Conservation (phyloP, 2,888 invertebrate genomes). For the Imbricaverruca yamaguchii region DNA sequence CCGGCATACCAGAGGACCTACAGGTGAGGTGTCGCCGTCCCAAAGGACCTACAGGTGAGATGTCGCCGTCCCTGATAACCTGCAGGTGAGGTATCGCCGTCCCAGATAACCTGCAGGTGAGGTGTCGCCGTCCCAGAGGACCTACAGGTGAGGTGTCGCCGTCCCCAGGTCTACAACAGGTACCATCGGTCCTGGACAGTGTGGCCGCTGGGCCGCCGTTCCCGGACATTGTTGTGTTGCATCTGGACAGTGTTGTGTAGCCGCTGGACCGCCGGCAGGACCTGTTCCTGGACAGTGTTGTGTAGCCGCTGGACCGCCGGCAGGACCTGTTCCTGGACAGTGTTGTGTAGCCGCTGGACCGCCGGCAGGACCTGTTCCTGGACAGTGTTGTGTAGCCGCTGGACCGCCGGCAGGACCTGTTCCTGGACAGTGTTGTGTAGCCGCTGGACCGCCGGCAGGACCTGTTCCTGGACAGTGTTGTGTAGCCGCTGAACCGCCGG, state of each 20-base stretch:
- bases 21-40: neutral
- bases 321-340: no score
- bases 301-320: neutral
- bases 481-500: no score
- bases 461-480: no score
- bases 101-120: neutral
- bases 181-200: neutral
- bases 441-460: no score
- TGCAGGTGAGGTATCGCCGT: neutral
- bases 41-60: neutral
- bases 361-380: no score
- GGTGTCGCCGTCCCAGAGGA: neutral
- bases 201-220: no score
- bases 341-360: no score
- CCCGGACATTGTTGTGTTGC: neutral
- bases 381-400: no score
- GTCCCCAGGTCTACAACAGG: neutral
- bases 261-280: neutral
- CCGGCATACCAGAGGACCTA: conserved; percentile 1
- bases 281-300: neutral
- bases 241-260: neutral
- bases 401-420: no score
- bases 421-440: no score
- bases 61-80: neutral
- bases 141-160: neutral